Percentiles rank a stretch among this genome's conserved stretches.
Evolutionary conservation across 2,888 invertebrate genomes (phyloP).

Genomic region (Eudasyphora cyanicolor): DNA sequence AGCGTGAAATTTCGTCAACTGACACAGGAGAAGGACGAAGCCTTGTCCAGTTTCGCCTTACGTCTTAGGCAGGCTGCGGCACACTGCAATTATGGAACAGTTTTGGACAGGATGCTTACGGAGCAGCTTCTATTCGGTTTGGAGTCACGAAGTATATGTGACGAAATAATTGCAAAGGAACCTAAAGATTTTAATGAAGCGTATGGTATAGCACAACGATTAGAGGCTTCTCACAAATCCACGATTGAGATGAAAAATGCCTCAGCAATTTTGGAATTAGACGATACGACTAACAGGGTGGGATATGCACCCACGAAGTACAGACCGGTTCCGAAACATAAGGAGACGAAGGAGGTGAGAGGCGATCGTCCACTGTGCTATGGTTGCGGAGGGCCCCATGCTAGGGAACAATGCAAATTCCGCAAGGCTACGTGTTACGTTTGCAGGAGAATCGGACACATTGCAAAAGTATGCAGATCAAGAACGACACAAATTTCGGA

Average conservation of each 20-base stretch:
- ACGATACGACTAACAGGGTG: background rate
- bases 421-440: conserved; percentile 6
- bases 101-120: conserved; percentile 54
- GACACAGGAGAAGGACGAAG: conserved; percentile 16
- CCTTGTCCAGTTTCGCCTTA: conserved; percentile 49
- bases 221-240: background rate
- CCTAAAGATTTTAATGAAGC: no score
- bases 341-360: background rate
- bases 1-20: conserved; percentile 46
- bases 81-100: conserved; percentile 54
- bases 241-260: background rate
- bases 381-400: background rate
- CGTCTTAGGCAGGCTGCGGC: conserved; percentile 51
- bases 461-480: no score
- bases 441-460: no score
- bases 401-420: background rate
- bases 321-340: background rate
- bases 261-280: background rate
- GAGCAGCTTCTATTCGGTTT: conserved; percentile 60
- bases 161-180: background rate
- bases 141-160: background rate
- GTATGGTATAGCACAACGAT: background rate
- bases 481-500: no score
- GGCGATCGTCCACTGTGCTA: background rate
- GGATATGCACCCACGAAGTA: background rate